Base-by-base conservation (phyloP, 92 coral and sea anemone species). In the Actinernus sp. region DNA sequence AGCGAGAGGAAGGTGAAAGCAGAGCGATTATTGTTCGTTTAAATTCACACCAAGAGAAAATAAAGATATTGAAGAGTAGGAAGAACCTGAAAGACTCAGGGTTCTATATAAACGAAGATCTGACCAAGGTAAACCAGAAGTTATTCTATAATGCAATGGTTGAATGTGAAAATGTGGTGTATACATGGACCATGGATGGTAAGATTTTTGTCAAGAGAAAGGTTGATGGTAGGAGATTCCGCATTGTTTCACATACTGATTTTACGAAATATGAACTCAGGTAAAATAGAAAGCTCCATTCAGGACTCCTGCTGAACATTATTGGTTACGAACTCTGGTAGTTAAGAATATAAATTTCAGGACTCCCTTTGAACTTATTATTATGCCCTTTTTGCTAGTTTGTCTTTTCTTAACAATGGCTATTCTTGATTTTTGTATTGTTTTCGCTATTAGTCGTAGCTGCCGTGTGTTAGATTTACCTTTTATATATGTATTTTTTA, bases 11-110 rank as follows among this genome's bases (percentile, higher is more conserved):
- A n/a, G n/a, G n/a, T n/a, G n/a, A n/a, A n/a, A n/a, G n/a, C n/a
- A n/a, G 73, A 14, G 73, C 73, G 53, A 65, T 65, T 1, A 65
- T 65, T 31, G 61, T 27, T 25, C 26, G 61, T 1, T 55, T 69
- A 0, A 11, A 36, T 25, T 11, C 64, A 24, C 48, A 55, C 25
- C 38, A 56, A 31, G 22, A 60, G 1, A 69, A 69, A 41, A 9
- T 55, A 12, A 0, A 20, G n/a, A 39, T 65, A 0, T 1, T 65
- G 36, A 48, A 48, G 19, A 39, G 24, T 3, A 48, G 58, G 59
- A 48, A 50, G 13, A 48, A 26, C 6, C 28, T 65, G 41, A 48
- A 10, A 10, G 41, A 26, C 43, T 7, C 61, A 28, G 6, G 19
- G 12, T 65, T 26, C 41, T 65, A 5, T 26, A 24, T 65, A 10